phyloP scores from a whole-genome alignment of 2,888 invertebrate species.

The Hanleya hanleyi region DNA sequence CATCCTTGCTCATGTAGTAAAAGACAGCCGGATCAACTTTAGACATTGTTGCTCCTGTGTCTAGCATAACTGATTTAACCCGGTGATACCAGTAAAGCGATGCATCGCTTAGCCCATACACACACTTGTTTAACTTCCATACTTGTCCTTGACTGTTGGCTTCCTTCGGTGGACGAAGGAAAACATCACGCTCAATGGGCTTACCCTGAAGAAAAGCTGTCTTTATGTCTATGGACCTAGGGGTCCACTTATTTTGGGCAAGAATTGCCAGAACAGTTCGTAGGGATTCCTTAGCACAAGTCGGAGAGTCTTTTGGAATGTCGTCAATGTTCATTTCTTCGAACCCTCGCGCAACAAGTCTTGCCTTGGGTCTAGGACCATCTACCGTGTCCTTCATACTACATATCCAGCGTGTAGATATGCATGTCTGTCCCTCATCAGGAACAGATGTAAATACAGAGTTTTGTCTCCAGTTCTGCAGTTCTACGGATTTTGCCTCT shows the following conservation, averaged over 20 bases:
- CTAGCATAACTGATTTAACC: slow-evolving; percentile 25
- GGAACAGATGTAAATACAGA: background rate
- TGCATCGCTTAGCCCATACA: slow-evolving; percentile 25
- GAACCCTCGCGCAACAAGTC: slow-evolving; percentile 25
- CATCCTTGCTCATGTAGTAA: slow-evolving; percentile 19
- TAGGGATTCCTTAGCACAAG: slow-evolving; percentile 1
- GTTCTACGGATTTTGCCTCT: background rate
- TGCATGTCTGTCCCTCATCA: background rate
- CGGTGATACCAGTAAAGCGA: slow-evolving; percentile 24
- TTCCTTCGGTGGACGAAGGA: slow-evolving; percentile 16
- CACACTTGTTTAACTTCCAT: slow-evolving; percentile 21
- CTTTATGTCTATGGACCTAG: slow-evolving; percentile 21
- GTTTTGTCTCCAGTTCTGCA: background rate
- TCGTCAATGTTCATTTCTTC: slow-evolving; percentile 14
- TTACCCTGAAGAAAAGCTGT: slow-evolving; percentile 21
- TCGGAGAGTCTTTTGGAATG: slow-evolving; percentile 16
- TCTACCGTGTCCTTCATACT: background rate
- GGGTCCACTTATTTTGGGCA: slow-evolving; percentile 1
- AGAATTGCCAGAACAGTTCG: slow-evolving; percentile 9
- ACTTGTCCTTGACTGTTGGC: background rate
- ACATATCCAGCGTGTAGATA: background rate
- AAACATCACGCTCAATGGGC: slow-evolving; percentile 9
- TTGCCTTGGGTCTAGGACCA: slow-evolving; percentile 11
- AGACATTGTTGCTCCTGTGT: slow-evolving; percentile 21
- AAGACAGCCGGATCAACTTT: slow-evolving; percentile 36